These are phyloP conservation scores for Drosophila subpulchrella DNA, from an alignment of 1,140 invertebrate genomes.

Conservation along the genomic window DNA sequence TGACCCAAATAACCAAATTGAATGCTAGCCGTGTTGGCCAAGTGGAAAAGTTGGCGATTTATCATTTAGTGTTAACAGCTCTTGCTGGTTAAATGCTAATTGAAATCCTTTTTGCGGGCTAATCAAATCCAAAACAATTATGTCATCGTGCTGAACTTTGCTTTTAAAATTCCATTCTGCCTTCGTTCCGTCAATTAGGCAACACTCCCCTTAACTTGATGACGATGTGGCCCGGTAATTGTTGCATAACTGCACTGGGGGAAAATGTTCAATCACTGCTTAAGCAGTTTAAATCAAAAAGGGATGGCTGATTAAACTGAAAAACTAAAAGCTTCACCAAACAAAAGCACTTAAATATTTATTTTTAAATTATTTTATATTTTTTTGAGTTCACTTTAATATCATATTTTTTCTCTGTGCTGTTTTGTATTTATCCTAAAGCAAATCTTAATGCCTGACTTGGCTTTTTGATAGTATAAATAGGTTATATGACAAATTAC, in stretches of 20 bases:
- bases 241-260: conserved; percentile 31
- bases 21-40: conserved; percentile 12
- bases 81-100: conserved; percentile 38
- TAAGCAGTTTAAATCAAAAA: background rate
- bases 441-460: too few species aligned
- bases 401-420: background rate
- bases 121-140: conserved; percentile 35
- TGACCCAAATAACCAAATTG: conserved; percentile 21
- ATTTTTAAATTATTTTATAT: too few species aligned
- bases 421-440: background rate
- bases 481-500: too few species aligned
- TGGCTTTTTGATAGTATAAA: too few species aligned
- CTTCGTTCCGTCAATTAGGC: conserved; percentile 42
- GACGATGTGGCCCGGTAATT: conserved; percentile 30
- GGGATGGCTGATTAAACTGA: background rate
- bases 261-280: background rate
- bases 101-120: conserved; percentile 28
- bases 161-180: conserved; percentile 34
- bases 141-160: conserved; percentile 45
- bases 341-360: too few species aligned
- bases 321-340: too few species aligned
- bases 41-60: conserved; percentile 19
- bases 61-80: conserved; percentile 48
- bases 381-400: background rate
- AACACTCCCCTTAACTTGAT: conserved; percentile 36